Base-by-base conservation (phyloP, 2,888 invertebrate genomes). In the Drymonia ruficornis region DNA sequence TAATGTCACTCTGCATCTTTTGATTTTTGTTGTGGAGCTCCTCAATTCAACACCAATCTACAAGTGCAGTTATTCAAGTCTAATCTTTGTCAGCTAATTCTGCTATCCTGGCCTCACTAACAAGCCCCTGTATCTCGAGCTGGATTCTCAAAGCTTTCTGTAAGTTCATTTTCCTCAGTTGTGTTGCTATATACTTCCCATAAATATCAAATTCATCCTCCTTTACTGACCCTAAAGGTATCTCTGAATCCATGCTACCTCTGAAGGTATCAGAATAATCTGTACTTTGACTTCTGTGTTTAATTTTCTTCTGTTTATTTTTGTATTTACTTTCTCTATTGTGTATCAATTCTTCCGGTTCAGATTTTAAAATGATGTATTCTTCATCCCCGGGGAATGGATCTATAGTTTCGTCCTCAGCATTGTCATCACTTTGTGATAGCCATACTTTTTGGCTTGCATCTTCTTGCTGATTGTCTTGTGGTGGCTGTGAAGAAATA, bases 151-250 rank as follows among this genome's bases (percentile, higher is more conserved):
- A 64, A 13, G 91, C 91, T 53, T 82, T 87, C 49, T 82, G 80
- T 40, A 90, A 65, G 36, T 84, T 80, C 85, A 92, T 86, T 48
- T 80, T 82, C 51, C 91, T 82, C n/a, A 92, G 63, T 55, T 92
- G 92, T 46, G 87, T 77, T 11, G 91, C 91, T 36, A 92, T 87
- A 53, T 86, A 91, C 67, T 87, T 89, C 0, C 91, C 91, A 65
- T 91, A 92, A 31, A 91, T 86, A 65, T 91, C 91, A 80, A 90
- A 92, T 58, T 92, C 92, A 74, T 92, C 92, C 43, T 91, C 89
- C 40, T 76, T 80, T 5, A 49, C 44, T 1, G 45, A 38, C 8
- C 8, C 18, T 18, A 15, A 18, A 34, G 12, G 28, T 8, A 23
- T 45, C 19, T 56, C 65, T 5, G 77, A 76, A 56, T 80, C 78